phyloP scores from a whole-genome alignment of 2,888 invertebrate species.

The Nomada ferruginata region DNA sequence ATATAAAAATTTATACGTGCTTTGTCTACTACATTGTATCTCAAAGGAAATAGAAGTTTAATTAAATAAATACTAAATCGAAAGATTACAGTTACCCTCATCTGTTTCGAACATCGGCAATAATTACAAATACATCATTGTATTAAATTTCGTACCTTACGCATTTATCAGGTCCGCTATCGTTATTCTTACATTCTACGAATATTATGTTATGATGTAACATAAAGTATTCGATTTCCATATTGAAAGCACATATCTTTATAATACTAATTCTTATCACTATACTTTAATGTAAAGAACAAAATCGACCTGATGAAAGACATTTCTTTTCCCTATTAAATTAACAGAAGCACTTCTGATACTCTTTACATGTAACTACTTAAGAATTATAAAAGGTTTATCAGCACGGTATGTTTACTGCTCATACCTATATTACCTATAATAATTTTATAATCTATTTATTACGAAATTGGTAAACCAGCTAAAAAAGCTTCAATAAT shows the following conservation, averaged over 20 bases:
- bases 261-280: not conserved
- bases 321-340: not conserved
- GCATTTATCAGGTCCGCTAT: not conserved
- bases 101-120: not conserved
- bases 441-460: not conserved
- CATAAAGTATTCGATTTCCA: not conserved
- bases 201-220: not conserved
- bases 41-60: not conserved
- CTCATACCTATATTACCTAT: not conserved
- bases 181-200: not conserved
- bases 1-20: conserved; percentile 35
- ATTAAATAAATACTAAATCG: not conserved
- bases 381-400: conserved; percentile 13
- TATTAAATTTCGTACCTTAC: not conserved
- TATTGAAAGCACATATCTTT: not conserved
- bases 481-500: not conserved
- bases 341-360: not conserved
- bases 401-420: conserved; percentile 1
- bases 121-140: not conserved
- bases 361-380: not conserved
- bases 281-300: not conserved
- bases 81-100: not conserved
- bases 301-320: not conserved
- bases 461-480: not conserved
- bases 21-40: not conserved